Evolutionary conservation across 2,888 invertebrate species (phyloP).

Genomic region (Tipula unca): DNA sequence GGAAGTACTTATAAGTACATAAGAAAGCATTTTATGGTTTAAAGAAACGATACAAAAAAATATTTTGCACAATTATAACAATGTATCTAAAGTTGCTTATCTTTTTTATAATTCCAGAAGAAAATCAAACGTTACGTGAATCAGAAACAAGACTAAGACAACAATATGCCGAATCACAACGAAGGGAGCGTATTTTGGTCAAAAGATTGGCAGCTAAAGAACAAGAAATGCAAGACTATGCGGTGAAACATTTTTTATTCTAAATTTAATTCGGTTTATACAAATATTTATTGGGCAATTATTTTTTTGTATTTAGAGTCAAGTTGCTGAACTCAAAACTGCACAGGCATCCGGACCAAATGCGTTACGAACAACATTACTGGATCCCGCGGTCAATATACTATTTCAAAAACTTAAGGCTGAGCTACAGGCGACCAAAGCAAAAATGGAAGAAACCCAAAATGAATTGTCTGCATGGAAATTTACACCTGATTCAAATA

Average conservation of each 20-base stretch:
- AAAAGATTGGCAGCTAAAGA: conserved; percentile 90
- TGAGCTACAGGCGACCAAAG: conserved; percentile 81
- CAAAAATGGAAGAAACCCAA: conserved; percentile 91
- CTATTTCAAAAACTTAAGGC: conserved; percentile 83
- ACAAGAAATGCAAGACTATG: conserved; percentile 93
- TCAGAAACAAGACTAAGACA: conserved; percentile 70
- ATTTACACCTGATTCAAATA: conserved; percentile 98
- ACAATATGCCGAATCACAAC: conserved; percentile 77
- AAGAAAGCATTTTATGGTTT: conserved; percentile 1
- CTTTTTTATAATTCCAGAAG: conserved; percentile 24
- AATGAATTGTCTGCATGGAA: conserved; percentile 98
- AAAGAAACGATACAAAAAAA: background rate
- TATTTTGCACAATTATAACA: background rate
- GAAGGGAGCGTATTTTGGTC: conserved; percentile 86
- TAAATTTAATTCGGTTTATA: conserved; percentile 27
- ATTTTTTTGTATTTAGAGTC: conserved; percentile 48
- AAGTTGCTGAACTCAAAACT: conserved; percentile 88
- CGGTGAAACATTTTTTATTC: conserved; percentile 52
- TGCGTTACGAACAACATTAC: conserved; percentile 69
- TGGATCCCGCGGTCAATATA: conserved; percentile 94
- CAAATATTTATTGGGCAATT: background rate
- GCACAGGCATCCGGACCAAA: conserved; percentile 71
- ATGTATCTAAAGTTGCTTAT: background rate
- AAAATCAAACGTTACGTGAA: conserved; percentile 46
- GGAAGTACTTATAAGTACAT: background rate